Evolutionary conservation across 2,888 invertebrate species (phyloP), one percentile per base, ranked within the genome.

Genomic region (Tenthredo livida): DNA sequence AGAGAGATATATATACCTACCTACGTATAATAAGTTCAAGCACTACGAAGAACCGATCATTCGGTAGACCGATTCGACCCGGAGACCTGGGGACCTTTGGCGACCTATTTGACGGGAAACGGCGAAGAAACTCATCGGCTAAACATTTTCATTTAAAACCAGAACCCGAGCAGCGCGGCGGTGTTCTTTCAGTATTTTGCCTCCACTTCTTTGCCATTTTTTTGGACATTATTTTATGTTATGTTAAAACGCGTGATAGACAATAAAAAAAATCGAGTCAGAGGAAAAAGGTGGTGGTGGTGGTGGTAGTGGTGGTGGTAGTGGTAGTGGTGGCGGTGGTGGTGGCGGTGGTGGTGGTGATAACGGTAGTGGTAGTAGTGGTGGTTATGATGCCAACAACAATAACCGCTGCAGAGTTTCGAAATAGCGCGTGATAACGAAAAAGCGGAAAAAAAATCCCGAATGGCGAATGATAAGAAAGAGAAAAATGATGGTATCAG

Each of bases 401-500:
- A 3, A 29, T 77, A 33, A 72, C n/a, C 43, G 21, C n/a, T 40
- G 43, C 33, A 17, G 72, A 40, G 9, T 33, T 33, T n/a, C 10
- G 10, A 40, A 43, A 40, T 17, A 40, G 21, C 37, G 9, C 10
- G n/a, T 6, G 7, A 7, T 72, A 15, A 21, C 21, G 2, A 17
- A 72, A 72, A 72, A 72, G 10, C 67, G 17, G 10, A 67, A 67
- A 29, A 67, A 67, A 15, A 67, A 67, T 12, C n/a, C 7, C 54
- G 2, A n/a, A 77, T 54, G 50, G 40, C 58, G 21, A 12, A 93
- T 93, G 93, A 90, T 89, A 87, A 91, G 89, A 86, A 93, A 92
- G 89, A 92, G 87, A 89, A 93, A 91, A 86, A 90, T 89, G 88
- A 91, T 92, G 91, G 90, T 93, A 86, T 89, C 92, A 65, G 91